phyloP scores from a whole-genome alignment of 2,113 vertebrate species.

The Oncorhynchus mykiss region DNA sequence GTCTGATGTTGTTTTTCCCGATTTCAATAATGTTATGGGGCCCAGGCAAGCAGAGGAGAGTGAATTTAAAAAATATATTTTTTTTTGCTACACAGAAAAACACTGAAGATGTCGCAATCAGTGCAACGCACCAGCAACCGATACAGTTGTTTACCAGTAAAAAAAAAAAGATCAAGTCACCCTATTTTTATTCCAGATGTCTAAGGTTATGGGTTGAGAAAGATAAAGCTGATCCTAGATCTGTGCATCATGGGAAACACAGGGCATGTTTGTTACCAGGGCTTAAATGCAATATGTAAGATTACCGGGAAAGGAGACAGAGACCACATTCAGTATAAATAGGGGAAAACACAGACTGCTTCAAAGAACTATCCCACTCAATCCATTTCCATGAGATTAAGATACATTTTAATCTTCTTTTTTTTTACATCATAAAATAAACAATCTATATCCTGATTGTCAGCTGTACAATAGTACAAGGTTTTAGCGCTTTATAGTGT shows the following conservation, averaged over 20 bases:
- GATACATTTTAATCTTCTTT: constrained; percentile 11
- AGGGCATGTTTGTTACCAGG: constrained; percentile 14
- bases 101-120: constrained; percentile 57
- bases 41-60: constrained; percentile 46
- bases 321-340: constrained; percentile 24
- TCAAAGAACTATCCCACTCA: background rate
- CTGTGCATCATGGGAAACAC: background rate
- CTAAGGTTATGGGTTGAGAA: too few species aligned
- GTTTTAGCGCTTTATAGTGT: background rate
- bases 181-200: constrained; percentile 8
- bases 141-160: constrained; percentile 34
- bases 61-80: too few species aligned
- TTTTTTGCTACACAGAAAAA: constrained; percentile 46
- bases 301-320: constrained; percentile 14
- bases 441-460: constrained; percentile 15
- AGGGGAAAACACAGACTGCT: background rate
- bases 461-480: constrained; percentile 14
- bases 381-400: constrained; percentile 23
- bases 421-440: background rate
- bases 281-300: constrained; percentile 19
- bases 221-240: constrained; percentile 26
- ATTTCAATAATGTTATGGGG: constrained; percentile 56
- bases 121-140: constrained; percentile 57
- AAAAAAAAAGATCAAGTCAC: constrained; percentile 23
- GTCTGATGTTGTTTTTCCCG: constrained; percentile 33